Evolutionary conservation across 1,140 invertebrate species (phyloP), one percentile per base, ranked within the genome.

Genomic region (Cherax quadricarinatus): DNA sequence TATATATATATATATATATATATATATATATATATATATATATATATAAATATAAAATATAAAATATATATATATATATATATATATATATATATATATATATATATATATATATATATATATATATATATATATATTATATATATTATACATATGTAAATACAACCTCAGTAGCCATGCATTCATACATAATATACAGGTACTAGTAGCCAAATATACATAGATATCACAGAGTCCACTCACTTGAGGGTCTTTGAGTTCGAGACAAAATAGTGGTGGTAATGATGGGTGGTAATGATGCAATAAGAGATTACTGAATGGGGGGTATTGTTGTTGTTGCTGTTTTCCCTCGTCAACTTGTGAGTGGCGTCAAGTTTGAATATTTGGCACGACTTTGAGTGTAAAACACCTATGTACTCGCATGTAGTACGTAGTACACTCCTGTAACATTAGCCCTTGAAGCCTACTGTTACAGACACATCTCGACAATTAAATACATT

Each of bases 121-220:
- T 41, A 41, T 41, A 41, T 41, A 41, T 41, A 41, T 41, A 41
- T 41, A 41, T 41, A 41, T 41, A 41, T 41, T n/a, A 41, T 41
- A 41, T 41, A 41, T 41, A 41, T 41, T 41, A 41, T 41, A 41
- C 30, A 41, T 41, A 5, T 66, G 18, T 16, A 66, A 5, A 75
- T 21, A 75, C 70, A 75, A 7, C n/a, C 21, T 21, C 70, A 75
- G 3, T 5, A 14, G 12, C n/a, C 70, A 30, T 21, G 21, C 66
- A 70, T 24, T 75, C 70, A 75, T 30, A 75, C 70, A 30, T 30
- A 75, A 75, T 75, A 75, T 75, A 75, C 70, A 75, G 70, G 70
- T 75, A 75, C 70, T 75, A 6, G 70, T 75, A 75, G 70, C 70
- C 70, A 75, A 30, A 75, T n/a, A 75, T 75, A 75, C 70, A 75